phyloP scores from a whole-genome alignment of 1,140 invertebrate genomes.

The Zaprionus camerounensis region DNA sequence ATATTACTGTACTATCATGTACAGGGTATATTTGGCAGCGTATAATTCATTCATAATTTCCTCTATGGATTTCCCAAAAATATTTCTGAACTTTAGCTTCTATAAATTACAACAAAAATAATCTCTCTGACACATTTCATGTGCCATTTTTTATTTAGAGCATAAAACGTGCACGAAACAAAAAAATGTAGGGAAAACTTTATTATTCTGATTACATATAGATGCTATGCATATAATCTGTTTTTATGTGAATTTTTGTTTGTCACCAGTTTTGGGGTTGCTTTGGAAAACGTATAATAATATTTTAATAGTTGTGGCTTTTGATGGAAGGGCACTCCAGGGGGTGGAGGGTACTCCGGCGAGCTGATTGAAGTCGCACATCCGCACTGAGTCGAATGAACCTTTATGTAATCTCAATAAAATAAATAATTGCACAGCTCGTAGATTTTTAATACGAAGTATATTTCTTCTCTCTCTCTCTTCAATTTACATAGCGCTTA shows the following conservation, averaged over 20 bases:
- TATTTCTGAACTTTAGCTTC: background rate
- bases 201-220: constrained; percentile 26
- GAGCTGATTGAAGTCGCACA: constrained; percentile 46
- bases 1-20: background rate
- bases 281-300: constrained; percentile 38
- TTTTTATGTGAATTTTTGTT: constrained; percentile 27
- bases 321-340: background rate
- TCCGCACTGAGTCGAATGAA: constrained; percentile 40
- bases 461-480: background rate
- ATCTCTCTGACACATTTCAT: constrained; percentile 26
- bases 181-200: constrained; percentile 25
- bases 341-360: background rate
- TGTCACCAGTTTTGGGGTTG: constrained; percentile 58
- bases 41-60: background rate
- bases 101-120: constrained; percentile 5
- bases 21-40: too few species aligned
- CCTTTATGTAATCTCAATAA: constrained; percentile 36
- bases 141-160: constrained; percentile 25
- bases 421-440: constrained; percentile 40
- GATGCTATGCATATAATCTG: constrained; percentile 27
- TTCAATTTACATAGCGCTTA: constrained; percentile 12
- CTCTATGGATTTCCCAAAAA: background rate
- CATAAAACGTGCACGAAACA: constrained; percentile 6
- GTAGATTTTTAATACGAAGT: constrained; percentile 14
- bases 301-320: constrained; percentile 40